Evolutionary conservation across 2,888 invertebrate genomes (phyloP).

Genomic region (Lepetodrilus schrolli): DNA sequence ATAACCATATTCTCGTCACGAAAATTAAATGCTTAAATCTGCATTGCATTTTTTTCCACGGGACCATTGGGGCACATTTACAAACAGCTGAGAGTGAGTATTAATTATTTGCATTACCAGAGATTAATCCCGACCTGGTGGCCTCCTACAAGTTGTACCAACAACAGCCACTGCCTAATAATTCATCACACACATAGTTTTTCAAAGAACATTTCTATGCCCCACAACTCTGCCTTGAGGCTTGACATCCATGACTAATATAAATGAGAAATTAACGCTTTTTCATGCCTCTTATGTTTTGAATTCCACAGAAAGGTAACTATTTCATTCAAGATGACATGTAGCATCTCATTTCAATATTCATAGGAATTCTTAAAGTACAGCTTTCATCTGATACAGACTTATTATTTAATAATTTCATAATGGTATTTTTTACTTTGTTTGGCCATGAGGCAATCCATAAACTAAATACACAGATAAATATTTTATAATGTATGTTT

Average conservation of each 20-base stretch:
- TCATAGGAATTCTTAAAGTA: too few relatives aligned
- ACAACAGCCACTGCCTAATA: background rate
- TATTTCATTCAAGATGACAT: background rate
- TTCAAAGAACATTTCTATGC: conserved; percentile 13
- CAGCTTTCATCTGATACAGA: too few relatives aligned
- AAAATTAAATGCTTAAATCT: conserved; percentile 21
- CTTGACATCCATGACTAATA: background rate
- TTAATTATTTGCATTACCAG: conserved; percentile 1
- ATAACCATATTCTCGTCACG: too few relatives aligned
- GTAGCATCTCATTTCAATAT: background rate
- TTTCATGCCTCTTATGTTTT: background rate
- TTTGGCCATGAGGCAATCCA: too few relatives aligned
- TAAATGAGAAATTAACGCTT: conserved; percentile 4
- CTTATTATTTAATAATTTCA: too few relatives aligned
- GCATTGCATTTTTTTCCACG: too few relatives aligned
- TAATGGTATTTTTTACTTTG: too few relatives aligned
- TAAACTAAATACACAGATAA: too few relatives aligned
- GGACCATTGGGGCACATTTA: background rate
- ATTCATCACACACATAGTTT: background rate
- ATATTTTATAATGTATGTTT: too few relatives aligned
- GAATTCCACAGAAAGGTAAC: background rate
- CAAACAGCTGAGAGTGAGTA: conserved; percentile 3
- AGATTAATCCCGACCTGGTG: background rate
- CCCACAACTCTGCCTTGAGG: background rate
- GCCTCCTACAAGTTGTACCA: conserved; percentile 10